Evolutionary conservation across 1,140 invertebrate species (phyloP), one percentile per base, ranked within the genome.

Genomic region (Brachionus calyciflorus): DNA sequence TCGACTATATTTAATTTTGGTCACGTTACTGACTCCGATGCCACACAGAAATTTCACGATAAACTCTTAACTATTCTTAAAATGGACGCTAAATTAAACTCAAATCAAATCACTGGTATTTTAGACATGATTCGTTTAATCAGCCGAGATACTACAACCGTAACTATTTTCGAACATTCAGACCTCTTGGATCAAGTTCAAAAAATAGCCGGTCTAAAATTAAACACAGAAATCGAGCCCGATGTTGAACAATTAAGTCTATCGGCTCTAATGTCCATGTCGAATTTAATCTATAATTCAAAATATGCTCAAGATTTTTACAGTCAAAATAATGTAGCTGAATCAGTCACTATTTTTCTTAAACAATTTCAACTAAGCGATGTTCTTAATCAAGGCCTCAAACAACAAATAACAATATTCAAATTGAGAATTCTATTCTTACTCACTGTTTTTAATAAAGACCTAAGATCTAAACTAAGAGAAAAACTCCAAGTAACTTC

Each of bases 351-450:
- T 21, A 40, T 73, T 24, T 55, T 51, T 55, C 19, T 73, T n/a
- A 73, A 73, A 30, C 69, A 73, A 55, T 73, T 73, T 30, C 30
- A 33, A 21, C 46, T 55, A 0, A 73, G 19, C 4, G 37, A 55
- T 2, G 33, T 21, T n/a, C 37, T 49, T 14, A 48, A 12, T n/a
- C 65, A 70, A 0, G 37, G 28, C 60, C 19, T 21, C 17, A 41
- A 24, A 17, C 21, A 51, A 6, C 19, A 73, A 6, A 40, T 21
- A 14, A 51, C 37, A 6, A 73, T 91, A 80, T 96, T 91, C 86
- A 91, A 95, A 81, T 89, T 94, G 86, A 91, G 92, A 84, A 86
- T 95, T 73, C 83, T 96, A 53, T 96, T 96, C 83, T 86, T 96
- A 30, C 85, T 94, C 44, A 93, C 93, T 30, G 93, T 92, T 14